Percentiles rank a stretch among this genome's conserved stretches.
phyloP scores from a whole-genome alignment of 2,888 invertebrate species.

The Priocnemis perturbator region DNA sequence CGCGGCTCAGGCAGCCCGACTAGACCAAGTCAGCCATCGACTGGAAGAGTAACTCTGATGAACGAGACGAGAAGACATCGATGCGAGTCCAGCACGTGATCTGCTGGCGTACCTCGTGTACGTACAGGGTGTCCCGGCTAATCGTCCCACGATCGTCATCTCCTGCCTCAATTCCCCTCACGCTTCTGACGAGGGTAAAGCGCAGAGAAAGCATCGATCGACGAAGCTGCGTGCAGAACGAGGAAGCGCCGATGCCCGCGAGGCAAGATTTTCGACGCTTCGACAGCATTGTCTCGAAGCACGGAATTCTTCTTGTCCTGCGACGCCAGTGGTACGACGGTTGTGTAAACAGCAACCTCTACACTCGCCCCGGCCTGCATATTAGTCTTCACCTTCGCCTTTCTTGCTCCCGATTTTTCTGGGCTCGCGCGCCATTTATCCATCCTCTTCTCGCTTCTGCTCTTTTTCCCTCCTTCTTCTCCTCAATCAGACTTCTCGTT shows the following conservation, averaged over 20 bases:
- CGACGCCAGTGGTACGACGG: no score
- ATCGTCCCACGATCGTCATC: conserved; percentile 54
- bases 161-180: background rate
- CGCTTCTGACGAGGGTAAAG: background rate
- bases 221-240: background rate
- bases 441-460: background rate
- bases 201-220: background rate
- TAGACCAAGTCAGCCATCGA: background rate
- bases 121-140: conserved; percentile 52
- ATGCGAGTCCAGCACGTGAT: conserved; percentile 31
- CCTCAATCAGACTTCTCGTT: conserved; percentile 49
- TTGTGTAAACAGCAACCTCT: no score
- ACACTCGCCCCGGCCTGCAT: no score
- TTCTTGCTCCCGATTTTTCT: conserved; percentile 1
- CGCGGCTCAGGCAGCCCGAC: conserved; percentile 29
- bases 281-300: no score
- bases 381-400: conserved; percentile 17
- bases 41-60: conserved; percentile 35
- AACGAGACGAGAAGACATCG: conserved; percentile 33
- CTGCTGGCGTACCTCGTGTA: conserved; percentile 34
- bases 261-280: background rate
- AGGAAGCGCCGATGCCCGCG: no score
- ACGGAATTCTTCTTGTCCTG: no score
- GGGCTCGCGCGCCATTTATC: background rate
- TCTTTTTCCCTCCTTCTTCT: conserved; percentile 17